Percentiles rank a stretch among this genome's conserved stretches.
Conservation (phyloP, 2,113 vertebrate genomes). For the Cercopithecus mona region DNA sequence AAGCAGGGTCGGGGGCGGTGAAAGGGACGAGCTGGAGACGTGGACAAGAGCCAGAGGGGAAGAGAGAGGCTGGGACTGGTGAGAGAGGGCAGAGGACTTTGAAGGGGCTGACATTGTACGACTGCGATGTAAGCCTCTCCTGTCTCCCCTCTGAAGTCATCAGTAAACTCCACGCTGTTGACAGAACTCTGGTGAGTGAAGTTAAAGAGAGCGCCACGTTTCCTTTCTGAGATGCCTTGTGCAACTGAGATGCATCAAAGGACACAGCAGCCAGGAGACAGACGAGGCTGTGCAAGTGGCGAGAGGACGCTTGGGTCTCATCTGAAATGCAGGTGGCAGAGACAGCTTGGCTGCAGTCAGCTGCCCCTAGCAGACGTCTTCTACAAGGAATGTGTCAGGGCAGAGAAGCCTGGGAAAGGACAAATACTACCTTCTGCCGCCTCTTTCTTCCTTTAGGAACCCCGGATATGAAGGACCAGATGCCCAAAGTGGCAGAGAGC, state of each 20-base stretch:
- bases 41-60: neutral
- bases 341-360: neutral
- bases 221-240: neutral
- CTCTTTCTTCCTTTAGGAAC: neutral
- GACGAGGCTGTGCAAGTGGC: neutral
- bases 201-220: neutral
- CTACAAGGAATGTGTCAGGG: neutral
- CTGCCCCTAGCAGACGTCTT: neutral
- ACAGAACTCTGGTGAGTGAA: neutral
- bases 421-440: neutral
- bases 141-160: neutral
- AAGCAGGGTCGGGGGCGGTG: too few relatives aligned
- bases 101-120: neutral
- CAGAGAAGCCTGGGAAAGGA: neutral
- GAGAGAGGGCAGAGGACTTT: neutral
- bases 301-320: neutral
- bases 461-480: neutral
- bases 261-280: neutral
- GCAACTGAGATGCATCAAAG: neutral
- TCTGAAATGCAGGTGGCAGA: rapidly evolving
- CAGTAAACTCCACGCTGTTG: too few relatives aligned
- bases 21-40: neutral
- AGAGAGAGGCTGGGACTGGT: neutral
- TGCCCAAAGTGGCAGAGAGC: neutral
- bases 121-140: rapidly evolving